Conservation (phyloP, 2,113 vertebrate species). For the Oncorhynchus kisutch region DNA sequence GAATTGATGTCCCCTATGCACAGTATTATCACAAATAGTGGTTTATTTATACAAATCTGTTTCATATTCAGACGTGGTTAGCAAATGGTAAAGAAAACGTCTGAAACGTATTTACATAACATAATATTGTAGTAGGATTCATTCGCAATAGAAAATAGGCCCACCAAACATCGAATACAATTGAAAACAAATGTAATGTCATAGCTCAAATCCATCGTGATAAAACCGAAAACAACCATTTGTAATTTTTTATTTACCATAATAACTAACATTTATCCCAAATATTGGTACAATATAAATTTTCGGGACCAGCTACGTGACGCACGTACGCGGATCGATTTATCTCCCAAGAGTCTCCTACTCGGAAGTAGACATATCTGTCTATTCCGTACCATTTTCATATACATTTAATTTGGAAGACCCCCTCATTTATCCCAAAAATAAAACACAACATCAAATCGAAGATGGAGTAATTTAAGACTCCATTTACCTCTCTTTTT, state of each 20-base stretch:
- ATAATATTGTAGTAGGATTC: slow-evolving; percentile 1
- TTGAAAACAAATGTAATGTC: neutral
- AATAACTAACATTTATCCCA: no score
- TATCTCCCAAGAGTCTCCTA: slow-evolving; percentile 56
- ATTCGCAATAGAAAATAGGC: slow-evolving; percentile 49
- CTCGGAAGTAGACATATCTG: slow-evolving; percentile 76
- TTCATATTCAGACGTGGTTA: no score
- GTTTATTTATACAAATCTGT: no score
- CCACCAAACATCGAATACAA: neutral
- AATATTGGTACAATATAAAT: no score
- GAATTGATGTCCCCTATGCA: no score
- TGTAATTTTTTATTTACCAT: no score
- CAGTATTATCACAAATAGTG: no score
- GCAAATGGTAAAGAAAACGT: neutral
- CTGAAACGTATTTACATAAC: neutral
- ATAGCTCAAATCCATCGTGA: no score
- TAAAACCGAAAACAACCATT: no score
- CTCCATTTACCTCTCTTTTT: slow-evolving; percentile 43
- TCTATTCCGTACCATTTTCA: slow-evolving; percentile 75
- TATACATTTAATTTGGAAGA: slow-evolving; percentile 37
- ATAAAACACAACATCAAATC: slow-evolving; percentile 41
- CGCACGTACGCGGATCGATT: slow-evolving; percentile 42
- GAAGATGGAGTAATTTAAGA: slow-evolving; percentile 62
- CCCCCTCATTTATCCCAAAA: slow-evolving; percentile 38
- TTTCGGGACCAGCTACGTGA: no score